Base-by-base conservation (phyloP, 2,113 vertebrate species). In the Lophius piscatorius region DNA sequence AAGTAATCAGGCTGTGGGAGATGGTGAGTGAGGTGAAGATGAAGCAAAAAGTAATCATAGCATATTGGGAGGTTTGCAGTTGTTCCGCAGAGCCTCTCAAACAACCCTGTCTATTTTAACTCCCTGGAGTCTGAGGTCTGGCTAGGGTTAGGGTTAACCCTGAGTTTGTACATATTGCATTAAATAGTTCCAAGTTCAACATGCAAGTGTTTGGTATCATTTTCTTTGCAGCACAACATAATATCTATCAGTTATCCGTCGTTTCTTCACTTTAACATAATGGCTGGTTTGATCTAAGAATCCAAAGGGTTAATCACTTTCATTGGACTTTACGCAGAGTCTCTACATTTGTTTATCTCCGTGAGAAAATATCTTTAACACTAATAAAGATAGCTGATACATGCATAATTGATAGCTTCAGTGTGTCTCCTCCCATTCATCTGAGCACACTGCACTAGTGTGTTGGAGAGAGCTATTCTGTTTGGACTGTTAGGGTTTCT, bases 31-130 rank as follows among this genome's bases (percentile, higher is more conserved):
- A 61, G 60, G 47, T 51, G 70, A 67, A 65, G 87, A 88, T 83
- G 84, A 87, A 86, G 73, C 79, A 47, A 52, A 80, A 89, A 86
- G 83, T 87, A 76, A 89, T 90, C 85, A 84, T 55, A 71, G 74
- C 59, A 56, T 80, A 87, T 86, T 72, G 73, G 71, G 70, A 76
- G 76, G 62, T 71, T 82, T 79, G 54, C 59, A 78, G 78, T 77
- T 75, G 75, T 77, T 87, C 67, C 74, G 48, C 41, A 14, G 50
- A 44, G 66, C 62, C 69, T 72, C 63, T 29, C 41, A 50, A 68
- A 63, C 68, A 52, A 70, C 76, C 35, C 48, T 71, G 76, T 85
- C 83, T 74, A 62, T 51, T 76, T 73, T 85, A n/a, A n/a, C n/a
- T n/a, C n/a, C n/a, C n/a, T n/a, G n/a, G n/a, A n/a, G n/a, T n/a